Conservation (phyloP, 2,113 vertebrate genomes). For the Madoqua kirkii region DNA sequence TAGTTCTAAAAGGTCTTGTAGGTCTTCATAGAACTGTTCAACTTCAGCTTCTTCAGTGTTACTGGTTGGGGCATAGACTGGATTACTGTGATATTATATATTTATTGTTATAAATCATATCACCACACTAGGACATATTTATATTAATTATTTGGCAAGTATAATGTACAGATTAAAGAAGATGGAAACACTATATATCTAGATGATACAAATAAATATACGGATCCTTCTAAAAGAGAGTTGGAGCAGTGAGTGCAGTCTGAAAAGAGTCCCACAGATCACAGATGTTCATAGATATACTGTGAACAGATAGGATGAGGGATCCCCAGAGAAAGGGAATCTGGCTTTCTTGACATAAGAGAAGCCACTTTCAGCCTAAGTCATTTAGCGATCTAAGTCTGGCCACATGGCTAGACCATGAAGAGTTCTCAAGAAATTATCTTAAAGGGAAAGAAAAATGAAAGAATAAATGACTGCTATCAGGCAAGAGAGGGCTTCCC, state of each 20-base stretch:
- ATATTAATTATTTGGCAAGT: background rate
- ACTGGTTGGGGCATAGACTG: too few species aligned
- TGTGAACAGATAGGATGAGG: background rate
- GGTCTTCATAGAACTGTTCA: too few species aligned
- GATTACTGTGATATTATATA: too few species aligned
- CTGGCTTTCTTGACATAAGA: background rate
- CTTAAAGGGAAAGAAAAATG: background rate
- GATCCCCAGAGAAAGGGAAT: background rate
- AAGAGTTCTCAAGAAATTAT: background rate
- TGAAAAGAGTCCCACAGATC: background rate
- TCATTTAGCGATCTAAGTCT: background rate
- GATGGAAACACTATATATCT: background rate
- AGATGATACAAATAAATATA: background rate
- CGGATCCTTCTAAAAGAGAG: background rate
- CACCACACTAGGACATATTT: background rate
- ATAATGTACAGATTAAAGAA: background rate
- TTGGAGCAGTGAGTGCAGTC: background rate
- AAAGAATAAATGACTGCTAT: background rate
- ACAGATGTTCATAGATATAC: background rate
- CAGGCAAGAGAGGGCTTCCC: background rate
- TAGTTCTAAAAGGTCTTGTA: too few species aligned
- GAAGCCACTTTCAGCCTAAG: background rate
- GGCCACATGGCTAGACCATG: background rate
- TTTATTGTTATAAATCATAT: background rate
- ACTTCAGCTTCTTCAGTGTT: too few species aligned